Base-by-base conservation (phyloP, 2,797 vertebrate species). In the Cetoscarus ocellatus region DNA sequence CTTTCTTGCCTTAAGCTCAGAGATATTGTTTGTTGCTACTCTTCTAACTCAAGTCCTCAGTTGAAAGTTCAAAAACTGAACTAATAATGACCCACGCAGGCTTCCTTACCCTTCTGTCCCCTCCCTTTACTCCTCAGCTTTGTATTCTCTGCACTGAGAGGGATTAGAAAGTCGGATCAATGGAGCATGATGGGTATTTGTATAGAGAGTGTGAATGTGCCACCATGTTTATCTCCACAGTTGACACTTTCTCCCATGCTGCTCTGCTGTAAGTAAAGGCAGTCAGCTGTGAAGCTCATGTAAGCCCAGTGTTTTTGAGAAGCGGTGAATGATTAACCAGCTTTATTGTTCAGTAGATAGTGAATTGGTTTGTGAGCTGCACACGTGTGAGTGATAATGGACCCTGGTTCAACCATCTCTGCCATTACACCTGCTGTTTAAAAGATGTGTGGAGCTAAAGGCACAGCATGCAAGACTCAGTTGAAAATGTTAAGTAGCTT, bases 61-160 rank as follows among this genome's bases (percentile, higher is more conserved):
- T 71, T 87, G 51, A 90, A 86, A 83, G 90, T 76, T 86, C 65
- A 86, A 56, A 75, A 66, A 80, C 77, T 67, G 42, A 54, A 18
- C 42, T 17, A 19, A 68, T 79, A 82, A 80, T 70, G 80, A 72
- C 66, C 62, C 19, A 1, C 0, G 9, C 67, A 61, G 0, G 84
- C 27, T 59, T 64, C 48, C 55, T 83, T 84, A 73, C 65, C 73
- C 17, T 47, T 15, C 75, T 17, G 42, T 15, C 17, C 19, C 43
- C 43, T 11, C 11, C 13, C 47, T 11, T 73, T 11, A 0, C 18
- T 51, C 39, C 50, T 65, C 43, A 18, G 3, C 57, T 56, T 61
- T 43, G 9, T 34, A 42, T 63, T 68, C 56, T 70, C 58, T 52
- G n/a, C 44, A 5, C 49, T 11, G 19, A 27, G 49, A 13, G 43